A percentile compares a stretch with the other conserved stretches of the same genome.
phyloP scores from a whole-genome alignment of 2,888 invertebrate species.

The Drosophila nr. perissopoda region DNA sequence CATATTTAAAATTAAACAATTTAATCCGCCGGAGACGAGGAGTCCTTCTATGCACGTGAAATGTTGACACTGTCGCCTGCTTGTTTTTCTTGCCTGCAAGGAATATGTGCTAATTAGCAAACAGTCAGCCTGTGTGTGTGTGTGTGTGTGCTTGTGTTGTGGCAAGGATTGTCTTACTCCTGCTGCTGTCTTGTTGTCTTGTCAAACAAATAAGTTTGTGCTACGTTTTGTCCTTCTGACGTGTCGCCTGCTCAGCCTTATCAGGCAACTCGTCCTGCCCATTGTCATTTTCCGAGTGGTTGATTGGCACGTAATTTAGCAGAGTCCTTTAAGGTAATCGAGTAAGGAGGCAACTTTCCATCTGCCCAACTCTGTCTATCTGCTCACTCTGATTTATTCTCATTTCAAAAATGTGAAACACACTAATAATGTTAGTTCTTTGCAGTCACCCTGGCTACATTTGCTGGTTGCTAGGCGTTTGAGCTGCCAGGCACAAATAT shows the following conservation, averaged over 20 bases:
- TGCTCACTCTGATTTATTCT: background rate
- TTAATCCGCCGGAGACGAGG: slow-evolving; percentile 75
- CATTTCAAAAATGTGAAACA: background rate
- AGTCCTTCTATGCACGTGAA: slow-evolving; percentile 64
- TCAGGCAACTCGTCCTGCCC: slow-evolving; percentile 58
- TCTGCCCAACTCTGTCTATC: background rate
- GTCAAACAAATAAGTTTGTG: slow-evolving; percentile 72
- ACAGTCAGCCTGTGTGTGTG: slow-evolving; percentile 60
- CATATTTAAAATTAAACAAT: slow-evolving; percentile 81
- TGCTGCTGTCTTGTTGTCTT: slow-evolving; percentile 39
- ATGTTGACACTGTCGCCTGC: slow-evolving; percentile 75
- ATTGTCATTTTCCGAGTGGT: slow-evolving; percentile 76
- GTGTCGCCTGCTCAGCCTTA: slow-evolving; percentile 63
- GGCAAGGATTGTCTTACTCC: slow-evolving; percentile 60
- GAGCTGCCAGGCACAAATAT: slow-evolving; percentile 9
- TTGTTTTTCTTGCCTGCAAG: slow-evolving; percentile 74
- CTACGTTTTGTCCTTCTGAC: slow-evolving; percentile 48
- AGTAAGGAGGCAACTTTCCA: slow-evolving; percentile 3
- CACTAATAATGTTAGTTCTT: background rate
- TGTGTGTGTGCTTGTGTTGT: slow-evolving; percentile 12
- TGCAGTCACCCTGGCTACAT: background rate
- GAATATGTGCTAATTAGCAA: slow-evolving; percentile 80
- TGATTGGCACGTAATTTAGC: slow-evolving; percentile 79
- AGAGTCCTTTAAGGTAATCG: slow-evolving; percentile 32
- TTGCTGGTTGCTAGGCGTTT: slow-evolving; percentile 4